Evolutionary conservation across 1,140 invertebrate genomes (phyloP).

Genomic region (Aphis gossypii): DNA sequence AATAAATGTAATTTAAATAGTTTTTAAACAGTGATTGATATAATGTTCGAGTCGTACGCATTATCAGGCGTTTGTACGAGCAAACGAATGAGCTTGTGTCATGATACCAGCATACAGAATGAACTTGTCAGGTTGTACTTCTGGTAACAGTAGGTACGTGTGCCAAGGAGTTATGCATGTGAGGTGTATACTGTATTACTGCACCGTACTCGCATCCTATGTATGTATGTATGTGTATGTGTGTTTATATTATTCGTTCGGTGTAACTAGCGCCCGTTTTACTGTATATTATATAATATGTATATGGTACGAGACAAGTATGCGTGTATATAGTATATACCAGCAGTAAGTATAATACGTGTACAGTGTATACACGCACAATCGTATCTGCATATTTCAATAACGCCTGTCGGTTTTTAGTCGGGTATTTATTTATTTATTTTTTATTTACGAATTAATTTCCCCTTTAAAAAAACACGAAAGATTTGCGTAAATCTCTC

Average conservation of each 20-base stretch:
- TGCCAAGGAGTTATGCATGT: background rate
- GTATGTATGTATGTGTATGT: background rate
- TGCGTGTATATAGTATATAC: background rate
- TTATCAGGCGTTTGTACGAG: background rate
- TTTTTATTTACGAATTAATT: constrained; percentile 51
- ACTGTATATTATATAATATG: background rate
- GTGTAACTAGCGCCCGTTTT: constrained; percentile 6
- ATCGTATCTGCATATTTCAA: constrained; percentile 45
- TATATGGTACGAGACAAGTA: background rate
- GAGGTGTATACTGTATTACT: background rate
- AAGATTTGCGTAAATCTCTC: constrained; percentile 44
- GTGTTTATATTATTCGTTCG: constrained; percentile 8
- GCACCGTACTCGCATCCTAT: background rate
- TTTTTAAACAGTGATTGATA: constrained; percentile 19
- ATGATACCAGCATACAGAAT: background rate
- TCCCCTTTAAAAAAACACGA: constrained; percentile 14
- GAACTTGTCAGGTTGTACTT: background rate
- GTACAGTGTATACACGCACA: background rate
- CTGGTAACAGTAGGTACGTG: background rate
- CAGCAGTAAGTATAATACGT: background rate
- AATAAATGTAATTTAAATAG: constrained; percentile 1
- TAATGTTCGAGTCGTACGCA: background rate
- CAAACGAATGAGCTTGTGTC: background rate
- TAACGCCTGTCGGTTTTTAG: constrained; percentile 7
- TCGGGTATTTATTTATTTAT: background rate